Evolutionary conservation across 2,888 invertebrate genomes (phyloP).

Genomic region (Psylliodes chrysocephalus): DNA sequence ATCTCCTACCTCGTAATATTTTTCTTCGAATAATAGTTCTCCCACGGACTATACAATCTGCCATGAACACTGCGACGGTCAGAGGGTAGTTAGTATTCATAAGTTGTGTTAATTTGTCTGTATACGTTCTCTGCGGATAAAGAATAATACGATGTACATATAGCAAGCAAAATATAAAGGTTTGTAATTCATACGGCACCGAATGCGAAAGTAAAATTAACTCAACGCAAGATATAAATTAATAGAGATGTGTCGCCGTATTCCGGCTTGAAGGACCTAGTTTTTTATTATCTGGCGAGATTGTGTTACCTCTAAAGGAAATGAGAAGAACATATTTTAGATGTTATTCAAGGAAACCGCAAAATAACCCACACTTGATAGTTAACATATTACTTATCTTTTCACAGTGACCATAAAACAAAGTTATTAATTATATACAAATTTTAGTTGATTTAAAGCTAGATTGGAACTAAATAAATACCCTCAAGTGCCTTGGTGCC

Average conservation of each 20-base stretch:
- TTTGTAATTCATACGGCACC: conserved; percentile 51
- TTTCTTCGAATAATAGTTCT: too few species aligned
- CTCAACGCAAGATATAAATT: conserved; percentile 5
- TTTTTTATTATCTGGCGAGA: background rate
- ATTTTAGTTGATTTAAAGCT: too few species aligned
- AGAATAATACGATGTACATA: conserved; percentile 49
- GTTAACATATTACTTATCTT: too few species aligned
- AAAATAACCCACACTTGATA: too few species aligned
- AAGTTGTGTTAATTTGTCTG: conserved; percentile 37
- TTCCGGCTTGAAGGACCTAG: conserved; percentile 8
- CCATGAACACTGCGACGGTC: background rate
- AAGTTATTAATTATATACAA: too few species aligned
- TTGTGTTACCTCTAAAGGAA: too few species aligned
- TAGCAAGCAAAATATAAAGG: conserved; percentile 45
- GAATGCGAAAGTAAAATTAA: conserved; percentile 45
- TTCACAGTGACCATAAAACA: too few species aligned
- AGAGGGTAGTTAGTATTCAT: conserved; percentile 41
- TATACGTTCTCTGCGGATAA: conserved; percentile 45
- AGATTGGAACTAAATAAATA: too few species aligned
- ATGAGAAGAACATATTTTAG: too few species aligned
- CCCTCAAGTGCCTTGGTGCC: too few species aligned
- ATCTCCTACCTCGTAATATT: too few species aligned
- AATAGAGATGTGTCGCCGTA: background rate
- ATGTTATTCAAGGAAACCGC: too few species aligned
- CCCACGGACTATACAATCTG: background rate